Evolutionary conservation across 2,113 vertebrate genomes (phyloP).

Genomic region (Camelus bactrianus): DNA sequence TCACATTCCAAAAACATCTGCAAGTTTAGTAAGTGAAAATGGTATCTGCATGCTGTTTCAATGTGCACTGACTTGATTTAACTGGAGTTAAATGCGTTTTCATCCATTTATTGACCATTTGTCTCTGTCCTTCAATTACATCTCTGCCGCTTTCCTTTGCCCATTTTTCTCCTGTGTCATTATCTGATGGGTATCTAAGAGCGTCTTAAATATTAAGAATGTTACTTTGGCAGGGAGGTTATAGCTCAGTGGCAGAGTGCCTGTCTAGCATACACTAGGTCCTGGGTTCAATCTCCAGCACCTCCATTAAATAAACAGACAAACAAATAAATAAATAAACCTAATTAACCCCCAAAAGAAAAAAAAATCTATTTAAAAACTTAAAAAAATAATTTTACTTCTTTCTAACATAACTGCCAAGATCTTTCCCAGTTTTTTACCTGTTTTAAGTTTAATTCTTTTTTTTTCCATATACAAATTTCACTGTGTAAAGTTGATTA

Average conservation of each 20-base stretch:
- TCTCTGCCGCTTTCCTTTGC: background rate
- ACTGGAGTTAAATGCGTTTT: background rate
- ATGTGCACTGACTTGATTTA: background rate
- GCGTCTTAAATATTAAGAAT: background rate
- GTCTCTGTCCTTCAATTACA: background rate
- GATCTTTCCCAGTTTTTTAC: background rate
- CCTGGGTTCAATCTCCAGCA: too few relatives aligned
- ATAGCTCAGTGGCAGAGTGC: too few relatives aligned
- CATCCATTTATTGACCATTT: background rate
- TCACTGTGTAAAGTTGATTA: background rate
- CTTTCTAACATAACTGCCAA: background rate
- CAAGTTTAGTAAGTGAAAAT: background rate
- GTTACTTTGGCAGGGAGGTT: too few relatives aligned
- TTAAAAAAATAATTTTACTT: background rate
- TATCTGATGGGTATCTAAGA: background rate
- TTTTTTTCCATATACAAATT: background rate
- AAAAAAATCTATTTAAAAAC: too few relatives aligned
- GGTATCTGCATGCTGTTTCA: background rate
- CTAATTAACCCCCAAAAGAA: too few relatives aligned
- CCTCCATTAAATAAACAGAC: too few relatives aligned
- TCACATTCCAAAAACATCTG: background rate
- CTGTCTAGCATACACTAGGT: too few relatives aligned
- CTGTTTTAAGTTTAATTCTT: background rate
- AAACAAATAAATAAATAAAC: too few relatives aligned
- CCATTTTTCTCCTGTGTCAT: background rate